Evolutionary conservation across 2,888 invertebrate species (phyloP).

Genomic region (Lydus trimaculatus): DNA sequence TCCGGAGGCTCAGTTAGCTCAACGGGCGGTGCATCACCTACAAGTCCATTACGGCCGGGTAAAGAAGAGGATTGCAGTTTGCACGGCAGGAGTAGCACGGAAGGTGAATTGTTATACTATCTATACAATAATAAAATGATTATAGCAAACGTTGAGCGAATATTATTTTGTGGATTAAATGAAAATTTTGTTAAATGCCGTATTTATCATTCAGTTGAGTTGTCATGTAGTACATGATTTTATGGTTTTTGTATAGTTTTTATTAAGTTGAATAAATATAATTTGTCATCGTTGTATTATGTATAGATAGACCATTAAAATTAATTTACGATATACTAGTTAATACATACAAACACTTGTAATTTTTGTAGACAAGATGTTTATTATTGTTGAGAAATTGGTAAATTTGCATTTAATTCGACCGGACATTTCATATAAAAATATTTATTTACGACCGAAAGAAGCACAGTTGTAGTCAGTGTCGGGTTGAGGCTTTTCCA

Average conservation of each 20-base stretch:
- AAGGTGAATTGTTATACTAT: slow-evolving; percentile 61
- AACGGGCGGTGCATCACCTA: slow-evolving; percentile 59
- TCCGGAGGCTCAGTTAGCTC: slow-evolving; percentile 61
- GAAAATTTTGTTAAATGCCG: neutral
- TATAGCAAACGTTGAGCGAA: neutral
- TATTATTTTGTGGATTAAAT: too few species aligned
- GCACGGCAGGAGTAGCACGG: slow-evolving; percentile 69
- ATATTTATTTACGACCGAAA: too few species aligned
- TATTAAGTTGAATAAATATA: slow-evolving; percentile 6
- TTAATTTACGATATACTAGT: neutral
- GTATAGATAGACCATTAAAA: neutral
- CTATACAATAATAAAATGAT: too few species aligned
- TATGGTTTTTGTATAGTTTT: neutral
- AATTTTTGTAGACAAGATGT: slow-evolving; percentile 13
- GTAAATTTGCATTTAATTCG: slow-evolving; percentile 1
- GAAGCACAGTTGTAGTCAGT: too few species aligned
- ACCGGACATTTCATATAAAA: too few species aligned
- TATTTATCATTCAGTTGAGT: too few species aligned
- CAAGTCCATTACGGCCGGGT: slow-evolving; percentile 62
- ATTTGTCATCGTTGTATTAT: slow-evolving; percentile 16
- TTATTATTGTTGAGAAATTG: too few species aligned
- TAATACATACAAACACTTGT: neutral
- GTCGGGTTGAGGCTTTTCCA: too few species aligned
- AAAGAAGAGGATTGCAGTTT: slow-evolving; percentile 71
- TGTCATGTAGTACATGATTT: too few species aligned